Evolutionary conservation across 2,888 invertebrate species (phyloP), one percentile per base, ranked within the genome.

Genomic region (Endotricha flammealis): DNA sequence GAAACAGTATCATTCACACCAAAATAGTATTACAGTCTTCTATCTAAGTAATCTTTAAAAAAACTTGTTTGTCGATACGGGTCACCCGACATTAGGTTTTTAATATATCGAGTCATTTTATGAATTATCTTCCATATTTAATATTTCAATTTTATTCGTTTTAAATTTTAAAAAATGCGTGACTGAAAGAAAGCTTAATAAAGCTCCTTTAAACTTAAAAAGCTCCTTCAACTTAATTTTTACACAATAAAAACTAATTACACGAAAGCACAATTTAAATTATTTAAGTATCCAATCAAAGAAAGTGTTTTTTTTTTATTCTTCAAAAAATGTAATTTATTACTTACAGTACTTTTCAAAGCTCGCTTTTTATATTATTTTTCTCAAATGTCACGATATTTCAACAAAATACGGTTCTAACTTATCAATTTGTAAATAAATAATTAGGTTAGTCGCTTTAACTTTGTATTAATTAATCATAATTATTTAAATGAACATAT

Each of bases 401-500:
- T 37, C 36, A 29, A 36, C 32, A 36, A 45, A 44, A 40, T 51
- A 59, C 62, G 12, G 20, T 35, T 35, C 58, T 69, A 69, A 74
- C 70, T 66, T 42, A 62, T 64, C 71, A 66, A 60, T 73, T 65
- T 80, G 80, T 82, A 82, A 76, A 81, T 81, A 81, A 74, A 74
- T 76, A 76, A 73, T 61, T 76, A 76, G 72, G 58, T 53, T 66
- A 75, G 68, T 65, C 52, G 78, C 80, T 80, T n/a, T 80, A 63
- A 16, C 12, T 63, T 66, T 71, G 66, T 73, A 78, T 67, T 64
- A 53, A 66, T 61, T 67, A 69, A 67, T 64, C 59, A 53, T 75
- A 75, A 74, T 76, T 73, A 82, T 80, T 78, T 80, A 77, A 70
- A 67, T 77, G 71, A 64, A 78, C 66, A 76, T 80, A 69, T 76